Evolutionary conservation across 2,888 invertebrate genomes (phyloP).

Genomic region (Dolomedes plantarius): DNA sequence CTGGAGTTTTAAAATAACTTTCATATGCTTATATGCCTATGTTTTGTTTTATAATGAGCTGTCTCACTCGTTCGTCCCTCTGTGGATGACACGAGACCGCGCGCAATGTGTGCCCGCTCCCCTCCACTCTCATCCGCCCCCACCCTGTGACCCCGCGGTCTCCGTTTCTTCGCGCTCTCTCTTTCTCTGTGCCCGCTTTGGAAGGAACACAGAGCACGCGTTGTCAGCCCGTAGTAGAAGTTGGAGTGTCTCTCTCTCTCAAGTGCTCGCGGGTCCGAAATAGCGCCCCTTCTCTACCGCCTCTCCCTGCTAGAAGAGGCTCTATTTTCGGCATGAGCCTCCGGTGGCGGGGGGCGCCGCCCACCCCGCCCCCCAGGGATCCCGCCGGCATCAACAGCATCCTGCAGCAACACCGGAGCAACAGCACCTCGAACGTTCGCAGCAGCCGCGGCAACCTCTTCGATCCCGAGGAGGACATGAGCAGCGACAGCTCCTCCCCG

Average conservation of each 20-base stretch:
- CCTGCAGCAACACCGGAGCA: slow-evolving; percentile 35
- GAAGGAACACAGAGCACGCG: slow-evolving; percentile 22
- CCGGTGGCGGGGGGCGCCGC: slow-evolving; percentile 22
- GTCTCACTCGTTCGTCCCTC: no score
- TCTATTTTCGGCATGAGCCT: slow-evolving; percentile 31
- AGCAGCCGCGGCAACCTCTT: not conserved
- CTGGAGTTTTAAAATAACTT: no score
- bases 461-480: slow-evolving; percentile 57
- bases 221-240: not conserved
- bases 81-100: no score
- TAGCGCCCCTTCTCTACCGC: not conserved
- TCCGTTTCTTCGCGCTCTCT: not conserved
- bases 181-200: slow-evolving; percentile 6
- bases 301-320: slow-evolving; percentile 1
- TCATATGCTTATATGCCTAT: no score
- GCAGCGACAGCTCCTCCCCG: slow-evolving; percentile 65
- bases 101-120: slow-evolving; percentile 22
- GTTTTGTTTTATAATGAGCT: no score
- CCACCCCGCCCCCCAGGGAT: slow-evolving; percentile 57
- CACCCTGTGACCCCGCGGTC: slow-evolving; percentile 39
- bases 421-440: not conserved
- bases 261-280: slow-evolving; percentile 36
- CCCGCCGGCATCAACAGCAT: slow-evolving; percentile 66
- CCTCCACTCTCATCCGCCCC: not conserved
- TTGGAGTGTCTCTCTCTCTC: slow-evolving; percentile 12